A percentile compares a stretch with the other conserved stretches of the same genome.
These are phyloP conservation scores for Zaprionus capensis DNA, from an alignment of 1,140 invertebrate species.

Conservation along the genomic window DNA sequence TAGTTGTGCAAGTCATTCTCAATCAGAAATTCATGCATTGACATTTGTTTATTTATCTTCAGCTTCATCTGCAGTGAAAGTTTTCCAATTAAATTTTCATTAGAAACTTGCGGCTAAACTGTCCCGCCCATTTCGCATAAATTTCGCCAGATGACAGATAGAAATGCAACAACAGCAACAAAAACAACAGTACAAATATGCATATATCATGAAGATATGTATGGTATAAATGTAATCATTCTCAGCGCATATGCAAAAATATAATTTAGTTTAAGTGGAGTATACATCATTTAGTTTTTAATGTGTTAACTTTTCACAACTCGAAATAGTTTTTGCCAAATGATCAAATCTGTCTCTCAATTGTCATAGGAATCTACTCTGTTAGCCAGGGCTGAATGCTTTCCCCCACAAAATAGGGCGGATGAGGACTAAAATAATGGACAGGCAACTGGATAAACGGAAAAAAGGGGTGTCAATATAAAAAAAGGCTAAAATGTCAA, in stretches of 20 bases:
- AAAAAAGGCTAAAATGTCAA: no score
- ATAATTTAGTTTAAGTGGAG: slow-evolving; percentile 36
- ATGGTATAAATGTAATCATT: neutral
- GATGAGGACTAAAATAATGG: no score
- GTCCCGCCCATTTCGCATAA: slow-evolving; percentile 18
- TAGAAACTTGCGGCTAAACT: slow-evolving; percentile 17
- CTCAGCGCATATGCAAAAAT: slow-evolving; percentile 12
- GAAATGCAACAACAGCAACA: neutral
- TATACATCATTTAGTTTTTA: slow-evolving; percentile 33
- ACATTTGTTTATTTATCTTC: slow-evolving; percentile 50
- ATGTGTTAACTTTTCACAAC: slow-evolving; percentile 11
- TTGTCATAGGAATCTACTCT: neutral
- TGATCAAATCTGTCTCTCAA: slow-evolving; percentile 6
- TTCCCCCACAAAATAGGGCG: no score
- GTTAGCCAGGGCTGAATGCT: no score
- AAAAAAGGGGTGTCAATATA: no score
- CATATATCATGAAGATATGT: neutral
- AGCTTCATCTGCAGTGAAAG: slow-evolving; percentile 50
- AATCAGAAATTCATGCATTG: slow-evolving; percentile 15
- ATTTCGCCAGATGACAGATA: slow-evolving; percentile 10
- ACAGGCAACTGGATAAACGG: no score
- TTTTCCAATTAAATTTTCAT: slow-evolving; percentile 61
- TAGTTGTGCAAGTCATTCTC: neutral
- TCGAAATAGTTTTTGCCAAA: slow-evolving; percentile 1
- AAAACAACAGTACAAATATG: neutral